phyloP scores from a whole-genome alignment of 2,797 vertebrate species.

The Cichlasoma orientale region DNA sequence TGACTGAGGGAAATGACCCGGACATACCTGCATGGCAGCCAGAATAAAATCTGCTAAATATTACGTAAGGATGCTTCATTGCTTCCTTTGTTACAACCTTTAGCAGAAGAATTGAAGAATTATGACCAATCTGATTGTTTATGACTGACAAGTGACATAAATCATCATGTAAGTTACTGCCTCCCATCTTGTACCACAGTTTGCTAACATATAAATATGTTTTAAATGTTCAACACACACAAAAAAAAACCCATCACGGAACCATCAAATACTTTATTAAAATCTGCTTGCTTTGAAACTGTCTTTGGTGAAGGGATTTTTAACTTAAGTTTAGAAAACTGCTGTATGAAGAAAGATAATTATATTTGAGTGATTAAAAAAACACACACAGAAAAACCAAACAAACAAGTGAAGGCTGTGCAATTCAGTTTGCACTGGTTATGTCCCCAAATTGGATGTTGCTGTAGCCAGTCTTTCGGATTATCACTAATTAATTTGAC shows the following conservation, averaged over 20 bases:
- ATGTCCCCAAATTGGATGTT: neutral
- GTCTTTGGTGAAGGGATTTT: neutral
- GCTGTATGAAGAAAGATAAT: neutral
- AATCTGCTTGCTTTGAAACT: neutral
- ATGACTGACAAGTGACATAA: neutral
- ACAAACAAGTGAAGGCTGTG: neutral
- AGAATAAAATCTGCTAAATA: neutral
- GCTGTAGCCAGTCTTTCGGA: neutral
- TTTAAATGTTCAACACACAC: neutral
- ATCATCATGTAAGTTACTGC: neutral
- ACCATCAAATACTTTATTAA: neutral
- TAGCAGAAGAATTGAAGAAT: too few species aligned
- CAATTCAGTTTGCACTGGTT: neutral
- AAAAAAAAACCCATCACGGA: neutral
- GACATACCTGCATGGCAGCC: neutral
- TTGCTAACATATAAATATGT: neutral
- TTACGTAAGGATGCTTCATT: too few species aligned
- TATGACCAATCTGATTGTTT: too few species aligned
- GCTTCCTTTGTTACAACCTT: neutral
- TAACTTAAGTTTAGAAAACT: neutral
- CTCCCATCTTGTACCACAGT: neutral
- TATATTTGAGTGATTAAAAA: neutral
- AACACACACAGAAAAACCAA: too few species aligned
- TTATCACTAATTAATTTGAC: neutral
- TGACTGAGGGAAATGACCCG: neutral